Evolutionary conservation across 2,113 vertebrate species (phyloP).

Genomic region (Xenopus tropicalis): DNA sequence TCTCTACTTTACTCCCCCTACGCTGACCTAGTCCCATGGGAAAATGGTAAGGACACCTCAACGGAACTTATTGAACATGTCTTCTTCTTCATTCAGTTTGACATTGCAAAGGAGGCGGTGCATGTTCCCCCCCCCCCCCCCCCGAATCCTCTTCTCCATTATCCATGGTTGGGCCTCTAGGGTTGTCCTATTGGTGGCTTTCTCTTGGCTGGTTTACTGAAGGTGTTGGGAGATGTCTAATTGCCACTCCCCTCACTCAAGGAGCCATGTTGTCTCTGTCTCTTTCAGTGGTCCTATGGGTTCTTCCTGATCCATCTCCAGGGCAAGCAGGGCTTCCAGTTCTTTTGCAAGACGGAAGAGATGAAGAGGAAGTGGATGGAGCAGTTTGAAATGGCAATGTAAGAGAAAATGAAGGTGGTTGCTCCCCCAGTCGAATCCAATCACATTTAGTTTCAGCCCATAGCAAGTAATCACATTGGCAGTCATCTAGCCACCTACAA

Average conservation of each 20-base stretch:
- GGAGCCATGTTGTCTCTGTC: background rate
- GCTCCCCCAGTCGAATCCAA: too few relatives aligned
- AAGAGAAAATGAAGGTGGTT: too few relatives aligned
- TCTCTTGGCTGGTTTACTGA: background rate
- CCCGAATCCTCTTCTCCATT: too few relatives aligned
- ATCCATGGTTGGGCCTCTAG: too few relatives aligned
- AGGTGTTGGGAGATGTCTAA: background rate
- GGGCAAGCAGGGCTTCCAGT: constrained; percentile 97
- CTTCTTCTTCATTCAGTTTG: too few relatives aligned
- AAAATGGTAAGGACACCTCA: constrained; percentile 85
- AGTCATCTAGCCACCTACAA: too few relatives aligned
- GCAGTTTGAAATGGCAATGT: constrained; percentile 99
- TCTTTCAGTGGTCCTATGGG: constrained; percentile 91
- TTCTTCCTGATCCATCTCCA: constrained; percentile 96
- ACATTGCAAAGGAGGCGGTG: too few relatives aligned
- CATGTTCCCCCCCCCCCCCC: too few relatives aligned
- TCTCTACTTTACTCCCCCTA: constrained; percentile 12
- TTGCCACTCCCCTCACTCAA: too few relatives aligned
- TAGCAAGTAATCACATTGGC: too few relatives aligned
- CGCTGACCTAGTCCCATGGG: constrained; percentile 82
- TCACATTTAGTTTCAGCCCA: too few relatives aligned
- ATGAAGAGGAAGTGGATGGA: constrained; percentile 99
- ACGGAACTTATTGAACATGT: too few relatives aligned
- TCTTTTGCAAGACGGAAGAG: constrained; percentile 97
- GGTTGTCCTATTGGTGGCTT: background rate